Percentiles rank a stretch among this genome's conserved stretches.
Conservation (phyloP, 2,113 vertebrate species). For the Fulica atra region DNA sequence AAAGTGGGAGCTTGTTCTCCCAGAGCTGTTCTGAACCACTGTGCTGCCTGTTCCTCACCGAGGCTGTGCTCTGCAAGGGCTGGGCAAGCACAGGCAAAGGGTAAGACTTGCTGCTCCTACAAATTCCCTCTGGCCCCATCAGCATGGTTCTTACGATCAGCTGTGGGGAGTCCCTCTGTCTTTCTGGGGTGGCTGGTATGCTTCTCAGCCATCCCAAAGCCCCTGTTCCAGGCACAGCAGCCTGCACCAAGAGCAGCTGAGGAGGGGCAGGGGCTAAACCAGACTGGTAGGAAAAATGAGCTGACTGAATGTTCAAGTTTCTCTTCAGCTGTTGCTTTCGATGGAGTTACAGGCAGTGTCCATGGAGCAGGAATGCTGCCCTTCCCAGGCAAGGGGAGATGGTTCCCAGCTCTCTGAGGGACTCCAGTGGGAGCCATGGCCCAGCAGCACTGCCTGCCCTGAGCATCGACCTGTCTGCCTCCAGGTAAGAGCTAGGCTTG, state of each 20-base stretch:
- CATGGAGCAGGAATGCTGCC: rapidly evolving
- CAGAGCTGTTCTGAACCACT: background rate
- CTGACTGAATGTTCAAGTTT: background rate
- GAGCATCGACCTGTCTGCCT: background rate
- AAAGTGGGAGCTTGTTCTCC: background rate
- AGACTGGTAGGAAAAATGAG: background rate
- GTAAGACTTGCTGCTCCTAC: background rate
- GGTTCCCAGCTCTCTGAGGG: background rate
- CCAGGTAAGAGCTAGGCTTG: background rate
- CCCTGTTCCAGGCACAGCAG: background rate
- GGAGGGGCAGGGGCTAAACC: background rate
- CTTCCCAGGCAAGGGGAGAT: background rate
- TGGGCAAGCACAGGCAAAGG: background rate
- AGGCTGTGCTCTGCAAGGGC: background rate
- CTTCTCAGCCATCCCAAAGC: background rate
- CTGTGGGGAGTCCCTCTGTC: background rate
- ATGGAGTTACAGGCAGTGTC: background rate
- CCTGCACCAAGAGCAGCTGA: background rate
- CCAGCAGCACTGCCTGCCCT: background rate
- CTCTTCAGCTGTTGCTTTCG: background rate
- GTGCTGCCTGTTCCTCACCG: rapidly evolving
- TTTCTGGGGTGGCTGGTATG: background rate
- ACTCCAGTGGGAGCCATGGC: rapidly evolving
- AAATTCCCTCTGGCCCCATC: background rate
- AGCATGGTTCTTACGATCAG: rapidly evolving